Evolutionary conservation across 2,888 invertebrate genomes (phyloP).

Genomic region (Idaea biselata): DNA sequence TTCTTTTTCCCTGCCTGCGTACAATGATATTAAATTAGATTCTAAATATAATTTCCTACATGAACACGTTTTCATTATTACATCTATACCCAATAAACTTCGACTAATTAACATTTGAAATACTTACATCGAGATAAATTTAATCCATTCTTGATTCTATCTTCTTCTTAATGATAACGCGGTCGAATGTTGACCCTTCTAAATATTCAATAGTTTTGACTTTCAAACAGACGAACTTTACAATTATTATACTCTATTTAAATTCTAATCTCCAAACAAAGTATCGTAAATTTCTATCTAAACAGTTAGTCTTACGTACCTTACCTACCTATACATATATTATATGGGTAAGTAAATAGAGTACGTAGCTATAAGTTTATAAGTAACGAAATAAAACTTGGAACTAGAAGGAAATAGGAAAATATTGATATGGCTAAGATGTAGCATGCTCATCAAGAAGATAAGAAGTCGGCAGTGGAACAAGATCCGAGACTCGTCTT

Average conservation of each 20-base stretch:
- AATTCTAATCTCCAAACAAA: neutral
- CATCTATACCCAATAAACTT: constrained; percentile 3
- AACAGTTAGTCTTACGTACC: neutral
- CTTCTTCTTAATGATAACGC: neutral
- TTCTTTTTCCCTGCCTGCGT: too few species aligned
- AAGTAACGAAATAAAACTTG: too few species aligned
- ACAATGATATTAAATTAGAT: neutral
- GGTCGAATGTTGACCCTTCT: neutral
- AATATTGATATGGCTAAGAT: too few species aligned
- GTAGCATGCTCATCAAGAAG: too few species aligned
- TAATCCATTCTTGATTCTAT: neutral
- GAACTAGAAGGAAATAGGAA: too few species aligned
- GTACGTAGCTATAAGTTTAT: too few species aligned
- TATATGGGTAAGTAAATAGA: too few species aligned
- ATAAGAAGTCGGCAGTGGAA: too few species aligned
- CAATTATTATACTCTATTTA: neutral
- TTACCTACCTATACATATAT: neutral
- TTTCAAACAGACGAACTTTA: neutral
- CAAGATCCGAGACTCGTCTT: too few species aligned
- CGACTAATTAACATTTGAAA: constrained; percentile 4
- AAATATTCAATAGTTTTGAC: neutral
- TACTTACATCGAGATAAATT: neutral
- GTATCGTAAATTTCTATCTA: neutral
- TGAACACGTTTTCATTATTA: neutral
- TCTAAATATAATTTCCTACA: too few species aligned